A percentile compares a stretch with the other conserved stretches of the same genome.
Evolutionary conservation across 2,888 invertebrate genomes (phyloP).

Genomic region (Clostera curtula): DNA sequence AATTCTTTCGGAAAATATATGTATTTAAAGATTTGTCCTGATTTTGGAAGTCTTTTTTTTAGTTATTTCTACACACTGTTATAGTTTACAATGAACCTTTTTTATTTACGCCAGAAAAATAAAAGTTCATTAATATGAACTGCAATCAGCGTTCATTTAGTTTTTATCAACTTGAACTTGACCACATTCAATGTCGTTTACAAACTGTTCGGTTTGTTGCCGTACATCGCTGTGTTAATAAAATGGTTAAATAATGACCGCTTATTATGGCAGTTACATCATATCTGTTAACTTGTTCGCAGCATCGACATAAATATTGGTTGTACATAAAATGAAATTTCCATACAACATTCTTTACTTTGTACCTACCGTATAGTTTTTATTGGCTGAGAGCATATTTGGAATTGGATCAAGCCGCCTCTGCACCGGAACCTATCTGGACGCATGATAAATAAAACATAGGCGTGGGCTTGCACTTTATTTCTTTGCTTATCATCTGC

Average conservation of each 20-base stretch:
- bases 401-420: conserved; percentile 34
- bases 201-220: conserved; percentile 33
- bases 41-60: too few species aligned
- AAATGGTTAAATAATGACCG: conserved; percentile 51
- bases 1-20: too few species aligned
- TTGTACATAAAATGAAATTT: conserved; percentile 9
- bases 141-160: too few species aligned
- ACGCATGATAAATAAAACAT: conserved; percentile 31
- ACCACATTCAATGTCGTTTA: conserved; percentile 49
- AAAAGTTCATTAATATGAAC: too few species aligned
- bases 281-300: conserved; percentile 33
- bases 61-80: too few species aligned
- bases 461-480: conserved; percentile 40
- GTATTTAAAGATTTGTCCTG: too few species aligned
- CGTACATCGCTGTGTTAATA: conserved; percentile 41
- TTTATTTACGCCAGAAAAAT: too few species aligned
- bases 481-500: conserved; percentile 37
- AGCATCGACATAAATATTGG: conserved; percentile 3
- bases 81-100: too few species aligned
- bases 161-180: conserved; percentile 52
- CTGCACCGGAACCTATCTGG: conserved; percentile 28
- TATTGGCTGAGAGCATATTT: conserved; percentile 23
- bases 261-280: conserved; percentile 53
- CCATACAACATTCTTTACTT: conserved; percentile 4
- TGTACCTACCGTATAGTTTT: conserved; percentile 13